A percentile compares a stretch with the other conserved stretches of the same genome.
Conservation (phyloP, 2,888 invertebrate genomes). For the Leucophenga montana region DNA sequence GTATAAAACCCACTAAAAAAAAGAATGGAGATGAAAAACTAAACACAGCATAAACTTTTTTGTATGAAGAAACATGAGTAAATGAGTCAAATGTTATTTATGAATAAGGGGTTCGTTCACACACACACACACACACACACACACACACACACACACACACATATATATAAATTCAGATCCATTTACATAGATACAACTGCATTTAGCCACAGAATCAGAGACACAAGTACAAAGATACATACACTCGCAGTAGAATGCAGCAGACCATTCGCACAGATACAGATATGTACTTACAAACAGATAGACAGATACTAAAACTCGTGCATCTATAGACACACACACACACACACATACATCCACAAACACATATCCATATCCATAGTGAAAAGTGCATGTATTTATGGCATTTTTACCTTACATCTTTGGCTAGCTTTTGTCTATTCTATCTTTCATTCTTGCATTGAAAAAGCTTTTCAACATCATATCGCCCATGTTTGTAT, state of each 20-base stretch:
- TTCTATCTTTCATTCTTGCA: no score
- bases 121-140: background rate
- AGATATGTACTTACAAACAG: background rate
- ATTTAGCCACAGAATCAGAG: no score
- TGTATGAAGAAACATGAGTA: conserved; percentile 2
- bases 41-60: background rate
- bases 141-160: no score
- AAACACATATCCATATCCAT: background rate
- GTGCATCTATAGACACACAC: background rate
- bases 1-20: background rate
- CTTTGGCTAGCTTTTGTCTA: no score
- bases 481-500: no score
- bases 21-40: background rate
- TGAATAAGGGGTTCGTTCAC: background rate
- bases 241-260: background rate
- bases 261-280: background rate
- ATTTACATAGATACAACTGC: no score
- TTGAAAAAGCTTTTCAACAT: no score
- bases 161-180: no score
- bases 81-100: conserved; percentile 10
- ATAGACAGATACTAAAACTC: background rate
- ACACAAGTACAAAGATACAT: no score
- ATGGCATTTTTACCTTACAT: no score
- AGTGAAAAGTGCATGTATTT: no score
- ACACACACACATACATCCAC: background rate